Base-by-base conservation (phyloP, 2,888 invertebrate genomes). In the Fragum fragum region DNA sequence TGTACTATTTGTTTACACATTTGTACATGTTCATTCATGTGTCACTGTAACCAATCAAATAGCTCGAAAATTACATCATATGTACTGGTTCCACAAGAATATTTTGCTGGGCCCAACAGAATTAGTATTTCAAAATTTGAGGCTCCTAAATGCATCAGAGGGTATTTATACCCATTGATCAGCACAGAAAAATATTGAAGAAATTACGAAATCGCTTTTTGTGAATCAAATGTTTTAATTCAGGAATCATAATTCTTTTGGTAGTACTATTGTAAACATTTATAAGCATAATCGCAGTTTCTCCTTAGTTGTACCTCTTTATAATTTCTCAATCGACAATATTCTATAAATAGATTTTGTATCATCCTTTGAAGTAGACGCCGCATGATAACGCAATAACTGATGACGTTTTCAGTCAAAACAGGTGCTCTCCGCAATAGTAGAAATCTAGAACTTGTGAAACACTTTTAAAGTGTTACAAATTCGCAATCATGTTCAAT, bases 371-470 rank as follows among this genome's bases (percentile, higher is more conserved):
- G 42, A 7, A 11, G 29, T 36, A 57, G 57, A 76, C 75, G 76
- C 75, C 28, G 39, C 18, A 52, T 47, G 55, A 75, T n/a, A 53
- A 70, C 79, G 42, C 85, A 70, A 6, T 47, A 55, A 73, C 52
- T 70, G 69, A 75, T 85, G 82, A 85, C 85, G 85, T 82, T 55
- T 29, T 73, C 72, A 77, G 53, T 82, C 52, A 36, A 75, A 81
- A 68, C 81, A 81, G 78, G 81, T 81, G 81, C 81, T 52, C 42
- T 61, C 57, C 68, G 47, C 66, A 32, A 59, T 71, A 59, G 69
- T 57, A 3, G 70, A 55, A 57, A 61, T 29, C 70, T 52, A 53
- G 66, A 28, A 52, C 32, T 47, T 32, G 28, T 53, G 69, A 76
- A 76, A 53, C 52, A 53, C 63, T 73, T 28, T 59, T 53, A 55